Percentiles rank a stretch among this genome's conserved stretches.
phyloP scores from a whole-genome alignment of 2,113 vertebrate species.

The Hemiscyllium ocellatum region DNA sequence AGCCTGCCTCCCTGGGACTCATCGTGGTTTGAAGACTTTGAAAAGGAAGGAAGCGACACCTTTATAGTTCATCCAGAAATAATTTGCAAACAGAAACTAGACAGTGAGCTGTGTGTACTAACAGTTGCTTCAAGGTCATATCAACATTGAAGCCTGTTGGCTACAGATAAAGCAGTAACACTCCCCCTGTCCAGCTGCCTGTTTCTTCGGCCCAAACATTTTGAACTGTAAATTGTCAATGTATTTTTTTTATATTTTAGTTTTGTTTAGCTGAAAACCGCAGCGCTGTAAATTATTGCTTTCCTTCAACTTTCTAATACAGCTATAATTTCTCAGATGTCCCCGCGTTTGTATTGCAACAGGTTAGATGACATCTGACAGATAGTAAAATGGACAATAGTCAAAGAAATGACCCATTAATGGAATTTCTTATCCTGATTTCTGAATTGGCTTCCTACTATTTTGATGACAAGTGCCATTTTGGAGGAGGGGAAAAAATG shows the following conservation, averaged over 20 bases:
- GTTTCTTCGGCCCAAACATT: not conserved
- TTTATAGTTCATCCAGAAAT: slow-evolving; percentile 48
- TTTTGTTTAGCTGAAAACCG: slow-evolving; percentile 38
- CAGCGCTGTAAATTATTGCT: slow-evolving; percentile 41
- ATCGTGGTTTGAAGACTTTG: slow-evolving; percentile 45
- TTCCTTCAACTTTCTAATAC: slow-evolving; percentile 45
- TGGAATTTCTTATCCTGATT: slow-evolving; percentile 63
- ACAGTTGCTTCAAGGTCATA: slow-evolving; percentile 47
- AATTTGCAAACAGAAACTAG: slow-evolving; percentile 43
- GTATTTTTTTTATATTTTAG: slow-evolving; percentile 38
- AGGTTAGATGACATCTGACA: slow-evolving; percentile 55
- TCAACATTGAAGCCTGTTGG: slow-evolving; percentile 43
- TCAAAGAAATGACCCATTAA: slow-evolving; percentile 68
- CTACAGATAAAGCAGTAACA: slow-evolving; percentile 43
- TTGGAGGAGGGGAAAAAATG: slow-evolving; percentile 57
- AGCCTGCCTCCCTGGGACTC: not conserved
- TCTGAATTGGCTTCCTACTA: slow-evolving; percentile 71
- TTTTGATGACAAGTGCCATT: slow-evolving; percentile 71
- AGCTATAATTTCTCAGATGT: slow-evolving; percentile 53
- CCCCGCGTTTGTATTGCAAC: slow-evolving; percentile 67
- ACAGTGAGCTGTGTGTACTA: slow-evolving; percentile 41
- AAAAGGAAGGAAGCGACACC: slow-evolving; percentile 42
- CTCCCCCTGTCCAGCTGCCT: slow-evolving; percentile 47
- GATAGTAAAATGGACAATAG: slow-evolving; percentile 56
- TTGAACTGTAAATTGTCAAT: slow-evolving; percentile 43